phyloP scores from a whole-genome alignment of 2,113 vertebrate species.

The Haemorhous mexicanus region DNA sequence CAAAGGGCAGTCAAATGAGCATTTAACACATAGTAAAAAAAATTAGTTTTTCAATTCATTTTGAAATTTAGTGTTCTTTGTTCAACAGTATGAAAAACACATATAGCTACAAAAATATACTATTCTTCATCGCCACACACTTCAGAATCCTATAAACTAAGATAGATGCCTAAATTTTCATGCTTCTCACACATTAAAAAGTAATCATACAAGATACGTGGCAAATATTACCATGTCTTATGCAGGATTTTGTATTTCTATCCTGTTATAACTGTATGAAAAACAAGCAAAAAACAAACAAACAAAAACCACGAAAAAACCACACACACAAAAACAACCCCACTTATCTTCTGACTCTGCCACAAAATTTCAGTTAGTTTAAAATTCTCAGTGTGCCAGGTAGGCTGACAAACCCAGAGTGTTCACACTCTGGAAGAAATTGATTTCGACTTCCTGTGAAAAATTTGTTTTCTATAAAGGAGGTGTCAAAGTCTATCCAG shows the following conservation, averaged over 20 bases:
- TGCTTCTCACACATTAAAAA: not conserved
- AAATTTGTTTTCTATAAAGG: not conserved
- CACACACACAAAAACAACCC: not conserved
- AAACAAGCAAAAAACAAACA: not conserved
- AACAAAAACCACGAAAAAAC: not conserved
- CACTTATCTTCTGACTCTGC: not conserved
- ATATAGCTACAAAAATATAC: not conserved
- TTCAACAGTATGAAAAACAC: not conserved
- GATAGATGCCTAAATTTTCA: not conserved
- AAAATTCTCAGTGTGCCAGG: not conserved
- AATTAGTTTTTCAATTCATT: not conserved
- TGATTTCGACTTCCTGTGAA: not conserved
- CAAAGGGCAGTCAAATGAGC: not conserved
- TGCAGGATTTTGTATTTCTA: not conserved
- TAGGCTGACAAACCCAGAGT: not conserved
- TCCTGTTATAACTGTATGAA: not conserved
- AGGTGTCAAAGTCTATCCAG: not conserved
- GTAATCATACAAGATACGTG: rapidly evolving
- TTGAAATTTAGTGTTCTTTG: not conserved
- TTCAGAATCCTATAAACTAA: not conserved
- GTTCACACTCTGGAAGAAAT: not conserved
- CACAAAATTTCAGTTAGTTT: not conserved
- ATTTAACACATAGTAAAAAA: not conserved
- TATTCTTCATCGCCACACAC: not conserved
- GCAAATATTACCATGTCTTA: not conserved